Evolutionary conservation across 2,113 vertebrate genomes (phyloP).

Genomic region (Piprites chloris): DNA sequence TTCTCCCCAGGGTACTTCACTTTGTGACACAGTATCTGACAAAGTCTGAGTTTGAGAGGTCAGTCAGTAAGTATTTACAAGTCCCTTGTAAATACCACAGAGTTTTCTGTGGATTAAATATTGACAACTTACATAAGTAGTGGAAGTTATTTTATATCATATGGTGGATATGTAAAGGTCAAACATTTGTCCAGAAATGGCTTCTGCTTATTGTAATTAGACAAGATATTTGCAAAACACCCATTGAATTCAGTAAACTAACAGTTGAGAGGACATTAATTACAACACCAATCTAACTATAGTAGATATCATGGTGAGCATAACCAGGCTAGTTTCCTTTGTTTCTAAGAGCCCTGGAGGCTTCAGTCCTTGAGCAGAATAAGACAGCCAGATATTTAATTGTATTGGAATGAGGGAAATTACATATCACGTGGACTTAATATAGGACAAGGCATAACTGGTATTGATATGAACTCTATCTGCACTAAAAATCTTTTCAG

Average conservation of each 20-base stretch:
- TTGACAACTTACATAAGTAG: not conserved
- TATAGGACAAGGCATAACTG: fast-evolving
- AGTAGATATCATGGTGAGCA: not conserved
- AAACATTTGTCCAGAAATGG: not conserved
- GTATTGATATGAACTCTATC: not conserved
- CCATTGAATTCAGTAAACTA: fast-evolving
- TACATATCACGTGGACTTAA: fast-evolving
- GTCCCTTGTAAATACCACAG: not conserved
- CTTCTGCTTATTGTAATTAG: not conserved
- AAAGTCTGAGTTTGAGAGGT: not conserved
- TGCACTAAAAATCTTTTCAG: not conserved
- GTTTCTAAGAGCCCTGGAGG: not conserved
- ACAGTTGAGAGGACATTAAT: not conserved
- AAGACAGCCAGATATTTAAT: not conserved
- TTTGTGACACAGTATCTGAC: not conserved
- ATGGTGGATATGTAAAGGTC: not conserved
- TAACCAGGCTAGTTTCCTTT: not conserved
- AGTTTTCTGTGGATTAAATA: not conserved
- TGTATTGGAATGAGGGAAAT: not conserved
- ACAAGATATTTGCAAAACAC: not conserved
- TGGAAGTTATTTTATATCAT: not conserved
- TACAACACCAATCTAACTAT: not conserved
- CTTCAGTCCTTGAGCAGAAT: fast-evolving
- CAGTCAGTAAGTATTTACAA: not conserved
- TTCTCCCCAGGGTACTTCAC: not conserved